These are phyloP conservation scores for Chlorops oryzae DNA, from an alignment of 1,140 invertebrate species.

Conservation along the genomic window DNA sequence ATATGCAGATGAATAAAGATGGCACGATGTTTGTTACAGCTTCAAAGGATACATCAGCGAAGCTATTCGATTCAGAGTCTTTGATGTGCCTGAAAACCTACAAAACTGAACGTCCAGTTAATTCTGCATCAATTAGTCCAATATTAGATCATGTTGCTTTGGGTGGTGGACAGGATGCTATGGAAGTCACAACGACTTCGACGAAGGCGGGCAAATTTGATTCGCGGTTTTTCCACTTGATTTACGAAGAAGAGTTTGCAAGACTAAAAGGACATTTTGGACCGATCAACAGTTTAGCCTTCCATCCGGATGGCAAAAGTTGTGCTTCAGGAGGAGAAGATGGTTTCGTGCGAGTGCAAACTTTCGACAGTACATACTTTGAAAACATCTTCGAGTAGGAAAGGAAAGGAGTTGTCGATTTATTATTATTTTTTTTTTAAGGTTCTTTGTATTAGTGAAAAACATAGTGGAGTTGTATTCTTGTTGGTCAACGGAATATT, in stretches of 20 bases:
- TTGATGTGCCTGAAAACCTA: constrained; percentile 86
- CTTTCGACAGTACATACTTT: constrained; percentile 94
- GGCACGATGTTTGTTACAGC: constrained; percentile 94
- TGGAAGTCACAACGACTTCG: constrained; percentile 97
- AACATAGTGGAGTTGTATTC: not conserved
- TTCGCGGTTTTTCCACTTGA: constrained; percentile 93
- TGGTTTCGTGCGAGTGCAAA: constrained; percentile 93
- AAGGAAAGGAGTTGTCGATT: constrained; percentile 14
- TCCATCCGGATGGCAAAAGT: constrained; percentile 96
- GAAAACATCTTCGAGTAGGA: constrained; percentile 92
- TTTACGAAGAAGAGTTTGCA: constrained; percentile 99
- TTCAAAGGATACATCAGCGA: constrained; percentile 89
- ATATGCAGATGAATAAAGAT: constrained; percentile 92
- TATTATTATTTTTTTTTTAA: constrained; percentile 15
- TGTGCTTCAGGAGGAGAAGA: constrained; percentile 98
- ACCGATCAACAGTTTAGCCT: constrained; percentile 96
- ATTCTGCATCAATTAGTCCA: constrained; percentile 93
- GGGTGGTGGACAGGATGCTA: constrained; percentile 97
- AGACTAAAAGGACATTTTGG: constrained; percentile 98
- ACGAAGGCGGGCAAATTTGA: constrained; percentile 96
- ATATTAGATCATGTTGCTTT: constrained; percentile 90
- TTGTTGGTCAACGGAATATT: not conserved
- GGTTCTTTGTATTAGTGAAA: constrained; percentile 3
- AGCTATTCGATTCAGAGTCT: constrained; percentile 83
- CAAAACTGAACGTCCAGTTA: constrained; percentile 93